phyloP scores from a whole-genome alignment of 2,797 vertebrate species.

The Acipenser transmontanus region DNA sequence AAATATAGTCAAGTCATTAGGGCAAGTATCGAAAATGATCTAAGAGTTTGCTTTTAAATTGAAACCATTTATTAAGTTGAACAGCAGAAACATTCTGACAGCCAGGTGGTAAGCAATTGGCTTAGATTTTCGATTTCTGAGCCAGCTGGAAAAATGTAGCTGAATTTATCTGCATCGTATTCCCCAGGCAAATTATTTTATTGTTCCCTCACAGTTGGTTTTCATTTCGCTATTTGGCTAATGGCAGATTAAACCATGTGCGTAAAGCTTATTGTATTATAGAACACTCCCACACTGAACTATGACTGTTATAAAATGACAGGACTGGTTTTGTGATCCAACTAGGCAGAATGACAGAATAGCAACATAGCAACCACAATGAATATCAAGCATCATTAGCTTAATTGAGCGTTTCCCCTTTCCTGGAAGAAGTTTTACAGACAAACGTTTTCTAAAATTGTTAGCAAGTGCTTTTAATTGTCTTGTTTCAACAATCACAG shows the following conservation, averaged over 20 bases:
- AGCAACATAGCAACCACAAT: conserved; percentile 9
- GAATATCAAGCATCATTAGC: conserved; percentile 1
- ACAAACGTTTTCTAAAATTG: background rate
- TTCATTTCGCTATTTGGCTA: conserved; percentile 61
- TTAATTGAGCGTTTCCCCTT: background rate
- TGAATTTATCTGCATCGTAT: conserved; percentile 64
- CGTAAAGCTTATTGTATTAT: conserved; percentile 43
- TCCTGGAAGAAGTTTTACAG: background rate
- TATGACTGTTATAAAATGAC: conserved; percentile 41
- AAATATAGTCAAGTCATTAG: conserved; percentile 9
- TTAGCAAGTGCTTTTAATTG: background rate
- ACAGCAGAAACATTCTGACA: conserved; percentile 40
- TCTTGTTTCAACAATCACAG: too few species aligned
- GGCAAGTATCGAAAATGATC: conserved; percentile 13
- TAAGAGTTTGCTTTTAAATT: conserved; percentile 8
- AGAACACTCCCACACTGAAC: conserved; percentile 31
- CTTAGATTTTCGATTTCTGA: conserved; percentile 33
- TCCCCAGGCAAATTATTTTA: conserved; percentile 72
- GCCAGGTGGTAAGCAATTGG: conserved; percentile 62
- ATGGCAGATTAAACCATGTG: conserved; percentile 52
- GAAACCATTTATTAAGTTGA: conserved; percentile 36
- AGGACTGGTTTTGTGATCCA: conserved; percentile 25
- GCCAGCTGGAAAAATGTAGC: conserved; percentile 63
- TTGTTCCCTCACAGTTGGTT: conserved; percentile 67
- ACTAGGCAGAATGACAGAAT: conserved; percentile 30